Evolutionary conservation across 2,888 invertebrate species (phyloP), one percentile per base, ranked within the genome.

Genomic region (Tinea trinotella): DNA sequence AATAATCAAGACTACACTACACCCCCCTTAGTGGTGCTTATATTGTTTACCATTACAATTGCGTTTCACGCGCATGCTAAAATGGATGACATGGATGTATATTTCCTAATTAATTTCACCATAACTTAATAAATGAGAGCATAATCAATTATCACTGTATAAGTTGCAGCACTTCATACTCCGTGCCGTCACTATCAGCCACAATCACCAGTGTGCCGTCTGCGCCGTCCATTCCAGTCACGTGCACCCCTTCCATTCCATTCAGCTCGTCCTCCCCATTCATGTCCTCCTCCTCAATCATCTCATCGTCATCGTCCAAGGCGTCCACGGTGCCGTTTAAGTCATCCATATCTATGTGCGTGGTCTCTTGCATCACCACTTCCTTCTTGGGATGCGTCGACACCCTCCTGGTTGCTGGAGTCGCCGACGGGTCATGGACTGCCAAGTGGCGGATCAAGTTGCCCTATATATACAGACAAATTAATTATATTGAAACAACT

Each of bases 371-470:
- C 40, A 4, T n/a, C n/a, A 2, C 13, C 12, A 12, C 40, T 13
- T 10, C 10, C 35, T 35, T 93, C 91, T 53, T 91, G 91, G 9
- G 30, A 10, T 30, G 30, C 4, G n/a, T n/a, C n/a, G n/a, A n/a
- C n/a, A n/a, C n/a, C n/a, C n/a, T n/a, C n/a, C n/a, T n/a, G n/a
- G n/a, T n/a, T n/a, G 94, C 92, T 34, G 95, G 40, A n/a, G 13
- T 12, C 7, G 40, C 40, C 13, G 40, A 94, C 0, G 95, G 95
- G 79, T 97, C 96, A 67, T 98, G 97, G 0, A 94, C 88, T 2
- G 95, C 95, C 90, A 97, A 91, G 69, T 98, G 97, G 0, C 97
- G 88, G 66, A 97, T 95, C 12, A 97, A 89, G 79, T 97, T 97
- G 34, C 97, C 97, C 61, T 93, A n/a, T 1, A 40, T n/a, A n/a